phyloP scores from a whole-genome alignment of 2,888 invertebrate genomes.

The Lottia gigantea region DNA sequence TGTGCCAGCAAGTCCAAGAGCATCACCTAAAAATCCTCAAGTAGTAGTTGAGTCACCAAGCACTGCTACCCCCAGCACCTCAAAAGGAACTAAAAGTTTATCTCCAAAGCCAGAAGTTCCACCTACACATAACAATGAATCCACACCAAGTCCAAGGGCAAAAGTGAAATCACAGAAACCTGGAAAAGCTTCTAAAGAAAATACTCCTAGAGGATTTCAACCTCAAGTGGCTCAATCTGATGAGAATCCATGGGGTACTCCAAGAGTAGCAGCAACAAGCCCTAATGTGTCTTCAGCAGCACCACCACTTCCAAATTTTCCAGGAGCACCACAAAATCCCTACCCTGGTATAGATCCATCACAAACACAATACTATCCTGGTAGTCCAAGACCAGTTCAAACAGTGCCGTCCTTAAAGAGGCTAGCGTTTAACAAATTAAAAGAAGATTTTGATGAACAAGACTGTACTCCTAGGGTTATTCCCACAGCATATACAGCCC shows the following conservation, averaged over 20 bases:
- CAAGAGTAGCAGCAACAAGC: neutral
- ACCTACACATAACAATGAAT: too few species aligned
- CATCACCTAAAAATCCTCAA: too few species aligned
- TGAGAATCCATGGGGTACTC: conserved; percentile 6
- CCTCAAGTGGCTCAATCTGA: neutral
- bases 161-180: neutral
- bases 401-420: neutral
- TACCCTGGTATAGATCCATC: neutral
- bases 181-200: neutral
- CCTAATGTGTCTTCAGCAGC: neutral
- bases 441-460: neutral
- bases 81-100: too few species aligned
- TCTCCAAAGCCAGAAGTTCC: too few species aligned
- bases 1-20: too few species aligned
- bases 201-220: neutral
- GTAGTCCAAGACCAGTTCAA: neutral
- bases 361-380: neutral
- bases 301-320: neutral
- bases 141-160: neutral
- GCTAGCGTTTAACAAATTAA: conserved; percentile 5
- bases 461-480: neutral
- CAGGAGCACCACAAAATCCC: too few species aligned
- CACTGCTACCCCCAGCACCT: too few species aligned
- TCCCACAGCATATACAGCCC: neutral
- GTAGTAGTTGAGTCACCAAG: too few species aligned